These are phyloP conservation scores for Riparia riparia DNA, from an alignment of 2,113 vertebrate genomes.

Conservation along the genomic window DNA sequence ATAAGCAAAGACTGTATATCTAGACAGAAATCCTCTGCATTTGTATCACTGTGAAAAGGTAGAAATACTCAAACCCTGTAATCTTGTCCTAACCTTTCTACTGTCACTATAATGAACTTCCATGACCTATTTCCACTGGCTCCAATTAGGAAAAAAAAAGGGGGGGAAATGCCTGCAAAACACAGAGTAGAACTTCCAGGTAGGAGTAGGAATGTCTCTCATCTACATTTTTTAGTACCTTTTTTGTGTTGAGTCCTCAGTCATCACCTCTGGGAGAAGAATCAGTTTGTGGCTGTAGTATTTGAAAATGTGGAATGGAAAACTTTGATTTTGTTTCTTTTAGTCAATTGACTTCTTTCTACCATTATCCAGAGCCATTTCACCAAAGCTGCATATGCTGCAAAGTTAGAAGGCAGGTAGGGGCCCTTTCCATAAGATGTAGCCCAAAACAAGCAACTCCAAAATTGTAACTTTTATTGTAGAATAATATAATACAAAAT, in stretches of 20 bases:
- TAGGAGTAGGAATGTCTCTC: not conserved
- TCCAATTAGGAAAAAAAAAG: not conserved
- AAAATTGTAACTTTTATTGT: not conserved
- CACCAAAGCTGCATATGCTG: not conserved
- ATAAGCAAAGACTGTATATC: not conserved
- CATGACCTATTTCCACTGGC: not conserved
- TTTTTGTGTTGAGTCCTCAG: not conserved
- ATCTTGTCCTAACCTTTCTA: not conserved
- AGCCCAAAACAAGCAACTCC: not conserved
- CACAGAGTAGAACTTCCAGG: not conserved
- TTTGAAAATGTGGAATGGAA: not conserved
- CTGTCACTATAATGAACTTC: not conserved
- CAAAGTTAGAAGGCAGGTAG: not conserved
- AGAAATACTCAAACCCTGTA: not conserved
- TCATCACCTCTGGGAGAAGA: not conserved
- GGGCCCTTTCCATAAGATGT: not conserved
- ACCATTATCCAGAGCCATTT: not conserved
- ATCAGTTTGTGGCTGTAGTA: not conserved
- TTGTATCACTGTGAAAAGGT: not conserved
- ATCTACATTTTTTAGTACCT: not conserved
- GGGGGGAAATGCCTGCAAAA: not conserved
- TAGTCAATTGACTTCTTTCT: not conserved
- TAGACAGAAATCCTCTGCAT: not conserved
- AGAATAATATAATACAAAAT: not conserved
- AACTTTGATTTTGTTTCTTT: not conserved